Percentiles rank a stretch among this genome's conserved stretches.
Evolutionary conservation across 2,888 invertebrate species (phyloP).

Genomic region (Phalangium opilio): DNA sequence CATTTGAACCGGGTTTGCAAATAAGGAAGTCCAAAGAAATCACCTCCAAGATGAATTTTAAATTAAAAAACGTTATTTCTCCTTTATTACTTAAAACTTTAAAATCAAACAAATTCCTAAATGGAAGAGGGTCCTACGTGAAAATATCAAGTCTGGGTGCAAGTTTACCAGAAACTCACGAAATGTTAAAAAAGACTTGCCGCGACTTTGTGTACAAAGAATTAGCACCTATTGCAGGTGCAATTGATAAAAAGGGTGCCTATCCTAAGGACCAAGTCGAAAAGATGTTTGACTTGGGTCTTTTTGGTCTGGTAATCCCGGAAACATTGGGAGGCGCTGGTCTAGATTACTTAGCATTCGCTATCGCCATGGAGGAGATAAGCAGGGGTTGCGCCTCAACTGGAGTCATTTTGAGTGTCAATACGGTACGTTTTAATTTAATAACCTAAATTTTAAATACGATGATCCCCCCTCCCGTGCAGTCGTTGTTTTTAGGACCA

Average conservation of each 20-base stretch:
- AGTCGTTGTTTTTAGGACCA: conserved; percentile 71
- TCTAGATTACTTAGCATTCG: conserved; percentile 79
- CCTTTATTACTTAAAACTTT: no score
- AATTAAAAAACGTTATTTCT: no score
- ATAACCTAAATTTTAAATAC: no score
- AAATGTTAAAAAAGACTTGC: conserved; percentile 77
- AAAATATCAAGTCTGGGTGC: not conserved
- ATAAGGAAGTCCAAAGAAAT: no score
- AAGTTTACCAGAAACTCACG: conserved; percentile 67
- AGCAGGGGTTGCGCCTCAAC: conserved; percentile 77
- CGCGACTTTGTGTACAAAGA: conserved; percentile 83
- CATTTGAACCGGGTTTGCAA: no score
- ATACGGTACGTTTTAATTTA: conserved; percentile 42
- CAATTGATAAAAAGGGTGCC: conserved; percentile 63
- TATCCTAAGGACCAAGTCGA: conserved; percentile 57
- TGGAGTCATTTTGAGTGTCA: conserved; percentile 88
- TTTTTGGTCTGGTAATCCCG: conserved; percentile 67
- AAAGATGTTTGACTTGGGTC: conserved; percentile 81
- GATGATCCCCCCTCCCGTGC: no score
- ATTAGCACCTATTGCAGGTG: conserved; percentile 67
- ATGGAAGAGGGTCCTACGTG: no score
- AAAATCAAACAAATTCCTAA: no score
- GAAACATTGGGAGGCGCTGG: conserved; percentile 76
- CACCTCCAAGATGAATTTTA: no score
- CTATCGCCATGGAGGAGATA: conserved; percentile 86